phyloP scores from a whole-genome alignment of 2,797 vertebrate genomes.

The Liparis tanakae region DNA sequence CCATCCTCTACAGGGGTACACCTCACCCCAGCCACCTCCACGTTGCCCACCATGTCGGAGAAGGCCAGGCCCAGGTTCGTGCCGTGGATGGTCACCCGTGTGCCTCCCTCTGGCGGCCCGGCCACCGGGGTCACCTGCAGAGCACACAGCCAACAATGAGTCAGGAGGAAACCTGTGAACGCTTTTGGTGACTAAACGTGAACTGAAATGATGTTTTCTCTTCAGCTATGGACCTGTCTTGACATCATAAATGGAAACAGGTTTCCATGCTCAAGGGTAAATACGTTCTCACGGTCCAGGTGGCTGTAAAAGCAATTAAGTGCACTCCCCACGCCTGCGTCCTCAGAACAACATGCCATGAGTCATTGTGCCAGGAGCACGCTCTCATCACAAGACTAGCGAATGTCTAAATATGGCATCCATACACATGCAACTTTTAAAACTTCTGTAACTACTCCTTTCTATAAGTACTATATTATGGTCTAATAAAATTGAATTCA shows the following conservation, averaged over 20 bases:
- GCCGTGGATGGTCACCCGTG: slow-evolving; percentile 93
- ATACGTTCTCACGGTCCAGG: slow-evolving; percentile 56
- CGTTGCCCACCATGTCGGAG: slow-evolving; percentile 91
- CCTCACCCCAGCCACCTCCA: slow-evolving; percentile 93
- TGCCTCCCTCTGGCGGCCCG: slow-evolving; percentile 95
- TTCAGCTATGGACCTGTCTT: not conserved
- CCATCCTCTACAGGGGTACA: slow-evolving; percentile 91
- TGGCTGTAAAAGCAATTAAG: slow-evolving; percentile 67
- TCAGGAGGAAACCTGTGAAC: not conserved
- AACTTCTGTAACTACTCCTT: not conserved
- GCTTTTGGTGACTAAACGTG: not conserved
- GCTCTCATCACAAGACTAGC: slow-evolving; percentile 28
- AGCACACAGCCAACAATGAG: not conserved
- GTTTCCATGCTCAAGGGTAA: slow-evolving; percentile 51
- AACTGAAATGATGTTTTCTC: not conserved
- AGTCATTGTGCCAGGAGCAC: slow-evolving; percentile 46
- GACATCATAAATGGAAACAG: slow-evolving; percentile 25
- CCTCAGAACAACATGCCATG: slow-evolving; percentile 45
- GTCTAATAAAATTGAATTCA: not conserved
- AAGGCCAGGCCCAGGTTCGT: slow-evolving; percentile 97
- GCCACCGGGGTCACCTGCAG: slow-evolving; percentile 93
- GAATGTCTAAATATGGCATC: slow-evolving; percentile 24
- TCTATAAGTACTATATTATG: not conserved
- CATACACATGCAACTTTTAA: not conserved
- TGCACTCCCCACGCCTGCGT: slow-evolving; percentile 23